A percentile compares a stretch with the other conserved stretches of the same genome.
Evolutionary conservation across 2,797 vertebrate genomes (phyloP).

Genomic region (Channallabes apus): DNA sequence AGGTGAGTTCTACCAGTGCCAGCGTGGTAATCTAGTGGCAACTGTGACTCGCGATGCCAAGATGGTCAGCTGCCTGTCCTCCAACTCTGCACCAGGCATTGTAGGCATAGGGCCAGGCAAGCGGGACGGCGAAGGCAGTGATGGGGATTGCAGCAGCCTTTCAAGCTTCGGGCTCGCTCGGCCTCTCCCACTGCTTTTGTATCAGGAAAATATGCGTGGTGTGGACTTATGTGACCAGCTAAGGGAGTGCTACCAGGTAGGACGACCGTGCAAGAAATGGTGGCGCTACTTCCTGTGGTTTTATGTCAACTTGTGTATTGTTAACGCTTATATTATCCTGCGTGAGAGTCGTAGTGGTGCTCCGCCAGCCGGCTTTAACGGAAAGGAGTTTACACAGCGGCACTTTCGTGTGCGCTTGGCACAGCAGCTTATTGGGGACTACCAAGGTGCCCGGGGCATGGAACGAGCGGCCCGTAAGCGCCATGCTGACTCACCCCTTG

Average conservation of each 20-base stretch:
- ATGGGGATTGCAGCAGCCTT: conserved; percentile 67
- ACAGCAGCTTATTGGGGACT: conserved; percentile 82
- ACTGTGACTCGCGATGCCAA: conserved; percentile 77
- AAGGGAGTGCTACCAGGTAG: conserved; percentile 82
- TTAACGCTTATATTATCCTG: conserved; percentile 79
- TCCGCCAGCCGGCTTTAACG: conserved; percentile 75
- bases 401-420: conserved; percentile 81
- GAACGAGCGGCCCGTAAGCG: conserved; percentile 79
- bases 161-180: conserved; percentile 68
- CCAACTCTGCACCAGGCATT: conserved; percentile 79
- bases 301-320: conserved; percentile 81
- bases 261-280: conserved; percentile 81
- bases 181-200: conserved; percentile 77
- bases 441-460: conserved; percentile 82
- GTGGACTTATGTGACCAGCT: conserved; percentile 82
- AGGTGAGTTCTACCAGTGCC: conserved; percentile 82
- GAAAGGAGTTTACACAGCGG: conserved; percentile 81
- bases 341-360: conserved; percentile 73
- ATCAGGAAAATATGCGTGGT: conserved; percentile 83
- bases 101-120: conserved; percentile 78
- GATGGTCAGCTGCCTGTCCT: conserved; percentile 77
- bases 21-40: conserved; percentile 78
- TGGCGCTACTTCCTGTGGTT: conserved; percentile 87
- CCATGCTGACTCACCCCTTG: conserved; percentile 78
- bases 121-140: conserved; percentile 61